phyloP scores from a whole-genome alignment of 1,140 invertebrate genomes.

The Globodera rostochiensis region DNA sequence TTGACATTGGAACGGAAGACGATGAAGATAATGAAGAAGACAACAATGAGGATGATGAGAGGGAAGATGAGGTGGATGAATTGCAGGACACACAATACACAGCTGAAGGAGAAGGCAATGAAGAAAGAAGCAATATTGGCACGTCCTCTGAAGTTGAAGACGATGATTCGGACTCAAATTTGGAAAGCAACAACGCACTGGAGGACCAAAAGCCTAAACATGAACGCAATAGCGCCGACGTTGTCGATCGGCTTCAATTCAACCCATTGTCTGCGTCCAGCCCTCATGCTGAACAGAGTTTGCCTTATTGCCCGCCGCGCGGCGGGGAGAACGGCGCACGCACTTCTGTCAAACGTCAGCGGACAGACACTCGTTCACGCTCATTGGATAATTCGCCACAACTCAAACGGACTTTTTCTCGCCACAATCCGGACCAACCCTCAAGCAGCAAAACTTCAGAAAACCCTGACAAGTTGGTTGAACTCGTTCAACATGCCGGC shows the following conservation, averaged over 20 bases:
- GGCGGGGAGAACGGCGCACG: not conserved
- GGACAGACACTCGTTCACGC: not conserved
- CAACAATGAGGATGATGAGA: not conserved
- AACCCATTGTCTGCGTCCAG: too few relatives aligned
- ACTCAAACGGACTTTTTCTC: not conserved
- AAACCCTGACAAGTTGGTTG: not conserved
- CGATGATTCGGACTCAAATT: not conserved
- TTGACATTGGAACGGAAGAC: not conserved
- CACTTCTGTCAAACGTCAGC: not conserved
- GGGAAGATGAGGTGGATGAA: not conserved
- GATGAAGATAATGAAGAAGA: not conserved
- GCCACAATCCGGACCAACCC: not conserved
- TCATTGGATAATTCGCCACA: not conserved
- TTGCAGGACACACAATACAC: too few relatives aligned
- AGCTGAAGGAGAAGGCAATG: not conserved
- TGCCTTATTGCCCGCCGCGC: too few relatives aligned
- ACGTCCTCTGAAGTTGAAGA: not conserved
- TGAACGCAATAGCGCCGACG: not conserved
- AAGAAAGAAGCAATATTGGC: not conserved
- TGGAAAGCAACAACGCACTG: not conserved
- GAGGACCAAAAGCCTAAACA: not conserved
- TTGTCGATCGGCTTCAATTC: not conserved
- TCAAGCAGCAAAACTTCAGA: not conserved
- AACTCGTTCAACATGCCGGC: not conserved
- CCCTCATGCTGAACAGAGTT: not conserved